Conservation (phyloP, 1,140 invertebrate species). For the Eupristina koningsbergeri region DNA sequence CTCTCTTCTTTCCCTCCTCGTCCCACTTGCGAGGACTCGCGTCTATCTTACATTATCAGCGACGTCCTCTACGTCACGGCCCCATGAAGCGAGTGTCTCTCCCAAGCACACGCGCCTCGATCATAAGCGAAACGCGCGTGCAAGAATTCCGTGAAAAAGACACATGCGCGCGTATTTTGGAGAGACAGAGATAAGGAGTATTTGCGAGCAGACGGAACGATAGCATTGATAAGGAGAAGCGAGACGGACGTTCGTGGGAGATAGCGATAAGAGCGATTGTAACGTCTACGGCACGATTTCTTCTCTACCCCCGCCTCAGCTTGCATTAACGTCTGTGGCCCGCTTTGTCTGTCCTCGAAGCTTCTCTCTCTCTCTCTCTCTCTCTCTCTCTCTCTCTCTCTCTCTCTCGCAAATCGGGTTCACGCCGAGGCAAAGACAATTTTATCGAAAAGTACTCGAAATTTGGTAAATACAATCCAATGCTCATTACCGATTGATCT, state of each 20-base stretch:
- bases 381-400: no score
- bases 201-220: neutral
- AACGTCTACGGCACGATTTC: neutral
- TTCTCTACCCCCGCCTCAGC: neutral
- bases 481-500: no score
- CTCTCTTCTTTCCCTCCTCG: neutral
- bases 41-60: neutral
- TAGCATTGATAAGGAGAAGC: neutral
- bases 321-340: neutral
- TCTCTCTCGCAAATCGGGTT: no score
- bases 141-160: neutral
- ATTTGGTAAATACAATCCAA: no score
- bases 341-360: neutral
- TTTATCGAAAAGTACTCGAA: no score
- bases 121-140: neutral
- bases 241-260: neutral
- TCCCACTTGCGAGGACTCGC: neutral
- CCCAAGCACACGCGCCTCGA: neutral
- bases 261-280: neutral
- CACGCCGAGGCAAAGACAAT: no score
- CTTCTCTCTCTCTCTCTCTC: no score
- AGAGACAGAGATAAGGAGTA: neutral
- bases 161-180: neutral
- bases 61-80: neutral
- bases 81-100: neutral